Evolutionary conservation across 2,888 invertebrate genomes (phyloP).

Genomic region (Clivina fossor): DNA sequence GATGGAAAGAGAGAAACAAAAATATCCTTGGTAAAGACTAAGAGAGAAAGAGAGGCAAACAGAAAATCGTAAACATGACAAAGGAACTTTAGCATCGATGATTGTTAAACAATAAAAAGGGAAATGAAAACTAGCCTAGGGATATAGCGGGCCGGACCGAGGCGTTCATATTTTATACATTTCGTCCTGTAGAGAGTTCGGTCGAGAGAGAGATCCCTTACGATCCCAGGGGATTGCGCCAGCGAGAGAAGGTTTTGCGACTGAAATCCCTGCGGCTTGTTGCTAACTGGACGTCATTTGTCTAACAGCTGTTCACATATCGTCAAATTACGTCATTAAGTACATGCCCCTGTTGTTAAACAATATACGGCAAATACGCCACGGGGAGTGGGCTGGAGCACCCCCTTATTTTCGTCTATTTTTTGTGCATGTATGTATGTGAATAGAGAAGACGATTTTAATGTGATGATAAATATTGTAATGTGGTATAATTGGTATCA

Average conservation of each 20-base stretch:
- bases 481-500: too few species aligned
- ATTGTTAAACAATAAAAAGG: slow-evolving; percentile 24
- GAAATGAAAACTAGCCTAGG: not conserved
- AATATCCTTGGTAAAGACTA: too few species aligned
- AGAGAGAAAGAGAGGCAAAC: too few species aligned
- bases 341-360: slow-evolving; percentile 41
- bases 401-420: too few species aligned
- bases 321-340: slow-evolving; percentile 55
- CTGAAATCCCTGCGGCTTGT: slow-evolving; percentile 51
- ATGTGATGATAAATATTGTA: too few species aligned
- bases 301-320: slow-evolving; percentile 57
- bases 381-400: too few species aligned
- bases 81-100: too few species aligned
- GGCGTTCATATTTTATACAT: slow-evolving; percentile 24
- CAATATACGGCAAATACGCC: not conserved
- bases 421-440: not conserved
- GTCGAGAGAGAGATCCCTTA: slow-evolving; percentile 33
- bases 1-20: too few species aligned
- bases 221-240: slow-evolving; percentile 42
- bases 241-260: slow-evolving; percentile 31
- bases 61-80: too few species aligned
- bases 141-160: not conserved
- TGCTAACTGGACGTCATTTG: slow-evolving; percentile 52
- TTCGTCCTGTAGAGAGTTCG: slow-evolving; percentile 33
- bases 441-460: too few species aligned